Evolutionary conservation across 1,140 invertebrate species (phyloP).

Genomic region (Eriocheir sinensis): DNA sequence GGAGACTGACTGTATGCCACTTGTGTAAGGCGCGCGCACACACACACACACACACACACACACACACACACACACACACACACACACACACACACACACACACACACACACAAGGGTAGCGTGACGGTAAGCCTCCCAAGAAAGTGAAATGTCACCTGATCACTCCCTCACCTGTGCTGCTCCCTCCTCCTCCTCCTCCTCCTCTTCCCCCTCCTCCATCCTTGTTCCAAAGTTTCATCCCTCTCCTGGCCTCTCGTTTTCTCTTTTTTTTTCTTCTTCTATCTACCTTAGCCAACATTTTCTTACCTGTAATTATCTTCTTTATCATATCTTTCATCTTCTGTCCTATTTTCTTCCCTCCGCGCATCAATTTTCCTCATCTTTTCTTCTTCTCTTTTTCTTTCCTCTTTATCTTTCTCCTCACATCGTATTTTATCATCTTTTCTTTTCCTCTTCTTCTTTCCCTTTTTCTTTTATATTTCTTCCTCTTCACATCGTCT

Average conservation of each 20-base stretch:
- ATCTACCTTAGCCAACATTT: too few species aligned
- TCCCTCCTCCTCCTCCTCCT: background rate
- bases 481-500: too few species aligned
- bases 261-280: background rate
- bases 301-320: too few species aligned
- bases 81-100: background rate
- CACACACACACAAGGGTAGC: background rate
- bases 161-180: background rate
- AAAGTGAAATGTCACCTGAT: slow-evolving; percentile 1
- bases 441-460: too few species aligned
- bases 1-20: background rate
- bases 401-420: too few species aligned
- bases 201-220: background rate
- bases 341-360: too few species aligned
- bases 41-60: slow-evolving; percentile 13
- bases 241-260: background rate
- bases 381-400: too few species aligned
- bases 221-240: too few species aligned
- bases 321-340: too few species aligned
- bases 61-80: slow-evolving; percentile 22
- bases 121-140: background rate
- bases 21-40: background rate
- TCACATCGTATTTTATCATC: too few species aligned
- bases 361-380: too few species aligned
- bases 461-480: too few species aligned